Percentiles rank a stretch among this genome's conserved stretches.
Evolutionary conservation across 2,113 vertebrate species (phyloP).

Genomic region (Centropus bengalensis): DNA sequence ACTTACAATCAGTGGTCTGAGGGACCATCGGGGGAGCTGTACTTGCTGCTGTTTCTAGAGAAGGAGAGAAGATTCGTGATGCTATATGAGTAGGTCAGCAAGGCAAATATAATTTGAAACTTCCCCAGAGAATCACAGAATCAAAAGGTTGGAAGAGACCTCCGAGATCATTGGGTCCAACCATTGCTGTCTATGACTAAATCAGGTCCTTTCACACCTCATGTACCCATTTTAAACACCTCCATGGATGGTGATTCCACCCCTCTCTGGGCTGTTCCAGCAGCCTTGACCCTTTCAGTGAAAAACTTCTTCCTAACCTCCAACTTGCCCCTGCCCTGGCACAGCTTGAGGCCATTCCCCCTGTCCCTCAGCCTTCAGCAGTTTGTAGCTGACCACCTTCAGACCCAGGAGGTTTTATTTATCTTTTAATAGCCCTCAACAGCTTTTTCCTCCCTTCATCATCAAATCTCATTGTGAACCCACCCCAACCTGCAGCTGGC

Average conservation of each 20-base stretch:
- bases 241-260: too few species aligned
- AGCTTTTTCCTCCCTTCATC: background rate
- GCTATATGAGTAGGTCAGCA: background rate
- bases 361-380: background rate
- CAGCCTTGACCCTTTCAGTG: too few species aligned
- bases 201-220: too few species aligned
- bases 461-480: background rate
- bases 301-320: too few species aligned
- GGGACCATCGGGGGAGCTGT: accelerated
- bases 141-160: too few species aligned
- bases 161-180: too few species aligned
- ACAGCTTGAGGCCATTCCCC: too few species aligned
- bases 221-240: too few species aligned
- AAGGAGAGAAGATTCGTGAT: background rate
- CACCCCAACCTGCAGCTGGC: background rate
- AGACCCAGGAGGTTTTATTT: background rate
- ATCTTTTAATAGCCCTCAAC: background rate
- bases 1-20: accelerated
- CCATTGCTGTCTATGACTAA: too few species aligned
- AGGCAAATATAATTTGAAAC: background rate
- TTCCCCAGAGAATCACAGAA: too few species aligned
- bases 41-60: accelerated
- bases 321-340: too few species aligned
- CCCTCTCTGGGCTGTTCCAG: too few species aligned
- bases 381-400: accelerated